Base-by-base conservation (phyloP, 2,797 vertebrate species). In the Leptodactylus fallax region DNA sequence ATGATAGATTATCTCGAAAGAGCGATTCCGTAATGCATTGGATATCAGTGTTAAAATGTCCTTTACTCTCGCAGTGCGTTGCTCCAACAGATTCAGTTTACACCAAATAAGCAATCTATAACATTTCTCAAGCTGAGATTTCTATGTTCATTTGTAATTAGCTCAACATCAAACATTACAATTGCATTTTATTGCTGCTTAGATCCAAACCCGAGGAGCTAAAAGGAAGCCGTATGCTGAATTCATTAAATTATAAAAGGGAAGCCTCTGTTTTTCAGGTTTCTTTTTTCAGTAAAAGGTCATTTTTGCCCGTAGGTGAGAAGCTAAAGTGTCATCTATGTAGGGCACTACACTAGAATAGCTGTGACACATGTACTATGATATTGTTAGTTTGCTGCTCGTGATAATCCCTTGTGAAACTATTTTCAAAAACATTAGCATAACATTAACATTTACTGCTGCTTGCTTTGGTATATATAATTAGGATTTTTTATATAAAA, bases 351-450 rank as follows among this genome's bases (percentile, higher is more conserved):
- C 55, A 36, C 27, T 72, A 9, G 51, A 71, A n/a, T 88, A 58
- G 78, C 47, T 79, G 51, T 61, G 76, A 85, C 74, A 79, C 53
- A 47, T 74, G 51, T 11, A 74, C 65, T 23, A 23, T 81, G 65
- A 72, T 72, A 81, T 56, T 74, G 51, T 53, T n/a, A 87, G 74
- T 71, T 71, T 81, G 21, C 23, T 80, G 67, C 82, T 78, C 81
- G 19, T 53, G 36, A 69, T 79, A 16, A 80, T 80, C 79, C 58
- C 56, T 6, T n/a, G 21, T 14, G 21, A 77, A 10, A 51, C 49
- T 13, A 16, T 23, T 51, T 77, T 77, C 49, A 16, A 53, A 53
- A 77, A 49, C 49, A 51, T 77, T 77, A 77, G n/a, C n/a, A 53
- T 77, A n/a, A n/a, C n/a, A n/a, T n/a, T 51, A 51, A 49, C 45